Evolutionary conservation across 2,888 invertebrate genomes (phyloP), one percentile per base, ranked within the genome.

Genomic region (Tolmerus cingulatus): DNA sequence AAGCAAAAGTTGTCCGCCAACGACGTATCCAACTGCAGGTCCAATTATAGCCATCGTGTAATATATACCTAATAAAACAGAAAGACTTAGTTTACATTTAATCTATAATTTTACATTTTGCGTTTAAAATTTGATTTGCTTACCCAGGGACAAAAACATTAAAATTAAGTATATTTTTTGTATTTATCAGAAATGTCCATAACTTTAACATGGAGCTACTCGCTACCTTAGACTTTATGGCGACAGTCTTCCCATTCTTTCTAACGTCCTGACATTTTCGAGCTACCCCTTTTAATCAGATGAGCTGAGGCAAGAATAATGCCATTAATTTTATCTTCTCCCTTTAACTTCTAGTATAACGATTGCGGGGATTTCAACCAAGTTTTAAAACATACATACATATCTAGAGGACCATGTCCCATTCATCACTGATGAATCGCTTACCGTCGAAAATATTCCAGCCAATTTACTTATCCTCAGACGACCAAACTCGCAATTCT

Each of bases 11-110:
- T 96, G 96, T 0, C 97, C 97, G 4, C 97, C 97, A n/a, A 96
- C 91, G 40, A 97, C 95, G 91, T 96, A 97, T 74, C 98, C 98
- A 90, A 97, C 92, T 74, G 97, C 97, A 19, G 97, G 97, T 5
- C 97, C 97, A 90, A 97, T 94, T 84, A 96, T 95, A 27, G 96
- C 96, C 95, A 96, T 96, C 16, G 96, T 96, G 91, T 97, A 97
- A 92, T 96, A 97, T 74, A 96, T 95, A 87, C 96, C 96, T 95
- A 92, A 0, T 92, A 93, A 89, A 57, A 57, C 1, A 57, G 0
- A 57, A 27, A 66, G 27, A 4, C n/a, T 57, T 19, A 23, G 19
- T 19, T 40, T 40, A 1, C 8, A 40, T 40, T 40, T 40, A 0
- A 40, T 40, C 40, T 40, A 12, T 12, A 9, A 40, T 7, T 34